Conservation (phyloP, 2,797 vertebrate species). For the Gorsachius magnificus region DNA sequence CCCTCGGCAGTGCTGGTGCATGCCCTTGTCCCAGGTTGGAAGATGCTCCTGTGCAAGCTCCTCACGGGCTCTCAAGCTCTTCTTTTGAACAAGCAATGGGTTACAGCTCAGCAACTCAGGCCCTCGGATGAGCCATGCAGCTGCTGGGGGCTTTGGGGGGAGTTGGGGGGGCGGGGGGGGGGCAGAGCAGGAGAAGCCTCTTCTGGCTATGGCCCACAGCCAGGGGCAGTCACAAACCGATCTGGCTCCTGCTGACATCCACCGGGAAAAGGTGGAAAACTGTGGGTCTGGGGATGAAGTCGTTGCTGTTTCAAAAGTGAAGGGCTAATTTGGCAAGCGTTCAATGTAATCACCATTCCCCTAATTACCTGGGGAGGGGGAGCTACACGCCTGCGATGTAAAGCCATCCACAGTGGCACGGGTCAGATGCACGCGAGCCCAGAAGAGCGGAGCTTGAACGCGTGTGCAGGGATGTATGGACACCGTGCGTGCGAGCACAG, state of each 20-base stretch:
- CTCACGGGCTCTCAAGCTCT: background rate
- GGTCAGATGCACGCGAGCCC: fast-evolving
- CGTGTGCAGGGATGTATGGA: fast-evolving
- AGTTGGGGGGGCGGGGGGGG: no score
- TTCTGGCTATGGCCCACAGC: background rate
- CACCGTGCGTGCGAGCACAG: background rate
- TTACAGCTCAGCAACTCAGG: background rate
- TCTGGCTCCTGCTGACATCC: background rate
- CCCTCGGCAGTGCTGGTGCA: no score
- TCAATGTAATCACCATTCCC: background rate
- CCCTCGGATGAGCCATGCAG: background rate
- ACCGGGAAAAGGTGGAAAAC: background rate
- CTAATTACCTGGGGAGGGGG: background rate
- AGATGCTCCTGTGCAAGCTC: background rate
- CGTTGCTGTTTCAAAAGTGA: background rate
- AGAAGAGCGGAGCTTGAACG: background rate
- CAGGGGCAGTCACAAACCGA: background rate
- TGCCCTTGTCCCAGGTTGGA: background rate
- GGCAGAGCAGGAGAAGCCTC: background rate
- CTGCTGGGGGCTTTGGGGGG: background rate
- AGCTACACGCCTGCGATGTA: background rate
- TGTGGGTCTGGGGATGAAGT: background rate
- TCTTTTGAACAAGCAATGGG: background rate
- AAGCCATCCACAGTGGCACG: background rate
- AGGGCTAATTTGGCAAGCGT: background rate